Base-by-base conservation (phyloP, 2,113 vertebrate genomes). In the Nettapus auritus region DNA sequence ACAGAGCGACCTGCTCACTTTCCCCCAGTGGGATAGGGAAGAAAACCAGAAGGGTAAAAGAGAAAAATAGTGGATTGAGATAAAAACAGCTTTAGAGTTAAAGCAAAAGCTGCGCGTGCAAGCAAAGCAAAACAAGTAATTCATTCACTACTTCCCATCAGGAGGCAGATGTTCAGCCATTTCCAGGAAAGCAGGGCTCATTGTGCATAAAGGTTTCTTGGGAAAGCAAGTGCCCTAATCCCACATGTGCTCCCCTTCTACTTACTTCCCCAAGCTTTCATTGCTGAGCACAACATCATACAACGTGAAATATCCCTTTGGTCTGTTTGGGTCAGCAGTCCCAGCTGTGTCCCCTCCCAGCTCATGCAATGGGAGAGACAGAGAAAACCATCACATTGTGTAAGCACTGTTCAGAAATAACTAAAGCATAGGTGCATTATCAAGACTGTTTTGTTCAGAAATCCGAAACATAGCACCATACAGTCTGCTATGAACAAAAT, bases 301-400 rank as follows among this genome's bases (percentile, higher is more conserved):
- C 22, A 9, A 3, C 11, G 3, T 40, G 8, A 28, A 23, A 52
- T 28, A 36, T 3, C 14, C 8, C 6, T 79, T 59, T 55, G 16
- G 36, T 50, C 25, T 28, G 5, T 4, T 46, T 34, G 7, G 18
- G 2, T 50, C 15, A 17, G 2, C 20, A 79, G n/a, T 26, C 38
- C 13, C 0, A 0, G 9, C 6, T 77, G 5, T 20, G 15, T 15
- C 26, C 23, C 7, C 15, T 62, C 20, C 46, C 46, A 89, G 0
- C 13, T 62, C 77, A 38, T 42, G 34, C 18, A 59, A 23, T 1
- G 3, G 59, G 40, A 46, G 55, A 59, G 55, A 11, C 9, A 50
- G 16, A 28, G 67, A 79, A 46, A 4, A 3, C 16, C n/a, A 50
- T 14, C 52, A 59, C 2, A 2, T 8, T 23, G 1, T 25, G 18